Evolutionary conservation across 2,888 invertebrate genomes (phyloP).

Genomic region (Diabrotica balteata): DNA sequence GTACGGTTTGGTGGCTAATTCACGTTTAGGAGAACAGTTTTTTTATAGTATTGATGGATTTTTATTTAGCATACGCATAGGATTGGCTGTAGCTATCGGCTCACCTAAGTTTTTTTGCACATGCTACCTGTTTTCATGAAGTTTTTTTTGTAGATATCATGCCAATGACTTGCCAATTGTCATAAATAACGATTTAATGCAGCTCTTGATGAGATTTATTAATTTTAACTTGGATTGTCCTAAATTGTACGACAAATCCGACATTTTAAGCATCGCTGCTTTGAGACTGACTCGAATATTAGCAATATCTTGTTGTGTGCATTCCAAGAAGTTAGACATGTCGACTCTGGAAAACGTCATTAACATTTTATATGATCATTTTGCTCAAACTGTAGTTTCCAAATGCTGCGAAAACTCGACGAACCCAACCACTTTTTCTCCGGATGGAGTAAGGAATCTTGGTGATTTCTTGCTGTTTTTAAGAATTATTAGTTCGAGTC

Average conservation of each 20-base stretch:
- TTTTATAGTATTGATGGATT: too few species aligned
- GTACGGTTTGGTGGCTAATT: too few species aligned
- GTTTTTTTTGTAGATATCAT: constrained; percentile 54
- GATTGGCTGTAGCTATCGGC: too few species aligned
- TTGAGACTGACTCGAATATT: constrained; percentile 65
- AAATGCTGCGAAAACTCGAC: constrained; percentile 40
- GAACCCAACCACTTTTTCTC: constrained; percentile 26
- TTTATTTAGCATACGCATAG: too few species aligned
- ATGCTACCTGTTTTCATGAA: neutral
- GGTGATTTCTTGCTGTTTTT: constrained; percentile 67
- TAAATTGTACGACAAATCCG: constrained; percentile 47
- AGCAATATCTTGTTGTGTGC: constrained; percentile 64
- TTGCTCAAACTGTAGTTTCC: constrained; percentile 50
- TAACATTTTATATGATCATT: constrained; percentile 63
- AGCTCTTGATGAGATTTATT: constrained; percentile 58
- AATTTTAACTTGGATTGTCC: constrained; percentile 34
- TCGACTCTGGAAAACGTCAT: constrained; percentile 63
- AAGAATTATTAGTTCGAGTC: constrained; percentile 62
- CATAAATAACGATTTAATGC: constrained; percentile 64
- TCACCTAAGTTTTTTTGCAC: too few species aligned
- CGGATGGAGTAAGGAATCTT: constrained; percentile 58
- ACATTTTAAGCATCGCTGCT: constrained; percentile 61
- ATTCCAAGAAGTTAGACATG: constrained; percentile 62
- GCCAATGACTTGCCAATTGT: constrained; percentile 66
- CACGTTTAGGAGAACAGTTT: too few species aligned